Conservation (phyloP, 2,113 vertebrate genomes). For the Dicerorhinus sumatrensis region DNA sequence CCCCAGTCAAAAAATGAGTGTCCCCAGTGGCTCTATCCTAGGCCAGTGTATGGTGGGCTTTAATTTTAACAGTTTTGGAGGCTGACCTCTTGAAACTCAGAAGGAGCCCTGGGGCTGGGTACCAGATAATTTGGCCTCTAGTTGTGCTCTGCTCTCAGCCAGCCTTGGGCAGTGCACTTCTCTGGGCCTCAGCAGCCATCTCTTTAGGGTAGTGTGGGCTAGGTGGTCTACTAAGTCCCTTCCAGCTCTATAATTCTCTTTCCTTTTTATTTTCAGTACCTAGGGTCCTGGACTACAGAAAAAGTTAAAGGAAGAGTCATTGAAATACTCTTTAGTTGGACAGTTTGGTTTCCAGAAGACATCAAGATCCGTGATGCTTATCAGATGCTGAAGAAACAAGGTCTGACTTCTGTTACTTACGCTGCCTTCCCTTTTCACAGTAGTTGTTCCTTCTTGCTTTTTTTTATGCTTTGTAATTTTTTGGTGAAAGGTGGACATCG, state of each 20-base stretch:
- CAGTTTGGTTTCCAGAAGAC: conserved; percentile 94
- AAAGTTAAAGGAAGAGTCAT: conserved; percentile 92
- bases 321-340: conserved; percentile 95
- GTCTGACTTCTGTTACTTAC: conserved; percentile 72
- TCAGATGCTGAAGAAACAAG: conserved; percentile 96
- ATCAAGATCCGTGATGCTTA: conserved; percentile 95
- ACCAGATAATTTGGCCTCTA: not conserved
- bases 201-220: not conserved
- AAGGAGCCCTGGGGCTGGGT: not conserved
- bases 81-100: not conserved
- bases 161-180: not conserved
- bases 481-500: not conserved
- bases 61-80: not conserved
- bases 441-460: not conserved
- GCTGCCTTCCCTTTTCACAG: not conserved
- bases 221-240: not conserved
- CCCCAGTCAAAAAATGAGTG: not conserved
- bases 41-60: rapidly evolving
- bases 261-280: conserved; percentile 86
- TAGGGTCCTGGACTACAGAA: conserved; percentile 91
- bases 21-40: not conserved
- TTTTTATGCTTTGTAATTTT: not conserved
- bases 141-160: rapidly evolving
- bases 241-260: not conserved
- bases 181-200: not conserved